phyloP scores from a whole-genome alignment of 2,888 invertebrate genomes.

The Stegana nigrithorax region DNA sequence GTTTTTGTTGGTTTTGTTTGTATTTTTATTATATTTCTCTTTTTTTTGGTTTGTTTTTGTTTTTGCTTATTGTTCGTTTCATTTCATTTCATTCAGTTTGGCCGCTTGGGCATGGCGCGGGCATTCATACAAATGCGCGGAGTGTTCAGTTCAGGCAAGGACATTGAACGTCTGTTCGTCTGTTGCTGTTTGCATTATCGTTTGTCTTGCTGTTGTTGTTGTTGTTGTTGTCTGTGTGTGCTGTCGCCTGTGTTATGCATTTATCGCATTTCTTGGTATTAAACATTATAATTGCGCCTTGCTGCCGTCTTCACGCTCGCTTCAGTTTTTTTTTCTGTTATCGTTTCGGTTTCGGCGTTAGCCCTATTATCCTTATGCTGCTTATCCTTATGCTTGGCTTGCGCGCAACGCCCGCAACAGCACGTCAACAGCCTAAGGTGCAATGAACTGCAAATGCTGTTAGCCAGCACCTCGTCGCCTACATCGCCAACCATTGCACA shows the following conservation, averaged over 20 bases:
- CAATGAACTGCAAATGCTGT: not conserved
- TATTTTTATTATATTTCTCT: not conserved
- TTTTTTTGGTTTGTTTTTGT: not conserved
- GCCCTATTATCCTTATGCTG: not conserved
- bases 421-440: no score
- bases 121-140: not conserved
- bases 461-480: not conserved
- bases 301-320: not conserved
- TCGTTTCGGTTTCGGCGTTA: conserved; percentile 2
- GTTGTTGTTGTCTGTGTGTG: no score
- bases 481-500: no score
- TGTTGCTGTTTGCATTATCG: conserved; percentile 17
- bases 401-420: no score
- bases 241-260: no score
- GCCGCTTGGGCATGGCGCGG: not conserved
- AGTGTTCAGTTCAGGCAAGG: conserved; percentile 19
- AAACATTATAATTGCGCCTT: not conserved
- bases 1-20: not conserved
- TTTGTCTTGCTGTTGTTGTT: not conserved
- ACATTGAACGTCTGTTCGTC: conserved; percentile 33
- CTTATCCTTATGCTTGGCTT: not conserved
- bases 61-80: not conserved
- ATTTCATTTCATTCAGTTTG: not conserved
- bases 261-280: conserved; percentile 11
- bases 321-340: not conserved